Conservation (phyloP, 2,797 vertebrate genomes). For the Nasua narica region DNA sequence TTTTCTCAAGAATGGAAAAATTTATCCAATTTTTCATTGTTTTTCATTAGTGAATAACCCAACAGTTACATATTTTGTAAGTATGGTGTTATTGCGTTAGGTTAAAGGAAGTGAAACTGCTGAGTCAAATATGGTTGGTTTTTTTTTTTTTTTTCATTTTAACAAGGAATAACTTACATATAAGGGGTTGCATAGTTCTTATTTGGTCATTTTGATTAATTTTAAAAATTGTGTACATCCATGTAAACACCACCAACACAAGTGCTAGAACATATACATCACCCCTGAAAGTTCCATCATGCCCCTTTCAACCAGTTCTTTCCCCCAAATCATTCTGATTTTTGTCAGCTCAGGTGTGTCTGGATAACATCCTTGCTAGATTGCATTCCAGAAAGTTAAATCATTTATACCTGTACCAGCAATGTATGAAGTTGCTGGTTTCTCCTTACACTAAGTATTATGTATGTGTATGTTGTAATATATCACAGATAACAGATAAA, state of each 20-base stretch:
- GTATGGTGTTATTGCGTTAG: background rate
- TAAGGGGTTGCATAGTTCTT: background rate
- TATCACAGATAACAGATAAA: background rate
- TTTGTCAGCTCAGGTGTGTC: background rate
- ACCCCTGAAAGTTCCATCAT: background rate
- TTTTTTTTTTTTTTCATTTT: background rate
- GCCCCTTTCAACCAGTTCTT: background rate
- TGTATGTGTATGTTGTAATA: background rate
- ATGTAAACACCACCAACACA: background rate
- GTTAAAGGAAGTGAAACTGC: constrained; percentile 8
- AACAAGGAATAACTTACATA: constrained; percentile 26
- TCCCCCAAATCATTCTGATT: background rate
- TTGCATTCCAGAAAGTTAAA: background rate
- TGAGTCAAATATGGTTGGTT: background rate
- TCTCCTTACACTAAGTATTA: background rate
- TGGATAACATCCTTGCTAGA: background rate
- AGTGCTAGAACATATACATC: background rate
- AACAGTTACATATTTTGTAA: constrained; percentile 5
- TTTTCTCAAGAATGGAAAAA: background rate
- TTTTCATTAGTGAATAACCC: constrained; percentile 14
- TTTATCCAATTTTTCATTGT: background rate
- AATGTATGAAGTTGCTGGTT: background rate
- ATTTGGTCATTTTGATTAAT: background rate
- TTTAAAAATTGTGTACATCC: background rate
- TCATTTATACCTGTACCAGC: background rate